Evolutionary conservation across 2,113 vertebrate genomes (phyloP), one percentile per base, ranked within the genome.

Genomic region (Myrmecophaga tridactyla): DNA sequence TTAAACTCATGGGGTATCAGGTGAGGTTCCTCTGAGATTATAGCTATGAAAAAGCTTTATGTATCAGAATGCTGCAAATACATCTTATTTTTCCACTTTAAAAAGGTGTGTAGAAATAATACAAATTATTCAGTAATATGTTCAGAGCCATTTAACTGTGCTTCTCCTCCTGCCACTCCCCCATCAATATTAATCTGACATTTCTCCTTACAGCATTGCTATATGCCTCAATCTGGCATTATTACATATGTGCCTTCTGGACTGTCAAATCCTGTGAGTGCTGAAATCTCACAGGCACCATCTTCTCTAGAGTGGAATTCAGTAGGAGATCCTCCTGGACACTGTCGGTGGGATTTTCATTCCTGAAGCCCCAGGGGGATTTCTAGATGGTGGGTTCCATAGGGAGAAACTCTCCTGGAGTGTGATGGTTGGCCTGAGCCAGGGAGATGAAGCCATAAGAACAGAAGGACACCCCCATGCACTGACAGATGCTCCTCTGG

Each of bases 401-500:
- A n/a, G n/a, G n/a, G n/a, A n/a, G n/a, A n/a, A n/a, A n/a, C n/a
- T 12, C 6, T 14, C 43, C 12, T 56, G 10, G 4, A 62, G 82
- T 58, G 17, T 39, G 3, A 31, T 46, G 67, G 39, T 51, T 87
- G 84, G 63, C 41, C 89, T 85, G 56, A 87, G 60, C n/a, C 41
- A 76, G 43, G 27, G 56, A 82, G 90, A 48, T 27, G 77, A 78
- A 78, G 13, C 23, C 23, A 18, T 29, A 48, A 75, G 65, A 58
- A 90, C 76, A 78, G 82, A 90, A 88, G 86, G 48, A 82, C 4
- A 41, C 20, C 39, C 53, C n/a, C 12, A 18, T 69, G 36, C 43
- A 51, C 63, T 65, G 39, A 76, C 88, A 96, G 91, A 89, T 95
- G 76, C 84, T 86, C 36, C 73, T 94, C 62, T 56, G 48, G 20